These are phyloP conservation scores for Arbacia lixula DNA, from an alignment of 53 echinoderm and acorn worm genomes.

Conservation along the genomic window DNA sequence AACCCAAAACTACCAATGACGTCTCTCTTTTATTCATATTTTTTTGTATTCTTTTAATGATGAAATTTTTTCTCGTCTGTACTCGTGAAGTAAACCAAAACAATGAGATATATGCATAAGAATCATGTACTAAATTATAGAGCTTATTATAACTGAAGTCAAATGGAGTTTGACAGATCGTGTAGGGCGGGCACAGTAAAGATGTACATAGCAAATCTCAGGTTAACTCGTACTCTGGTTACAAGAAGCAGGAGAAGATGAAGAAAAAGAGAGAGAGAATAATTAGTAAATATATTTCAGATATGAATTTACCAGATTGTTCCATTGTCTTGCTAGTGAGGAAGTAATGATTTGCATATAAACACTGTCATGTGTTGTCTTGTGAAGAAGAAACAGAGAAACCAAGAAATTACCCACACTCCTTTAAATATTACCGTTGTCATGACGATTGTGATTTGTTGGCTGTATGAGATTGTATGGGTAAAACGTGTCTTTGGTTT, in stretches of 20 bases:
- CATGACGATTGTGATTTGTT: constrained; percentile 12
- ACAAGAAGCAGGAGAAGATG: constrained; percentile 1
- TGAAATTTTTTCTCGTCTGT: constrained; percentile 20
- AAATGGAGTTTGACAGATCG: constrained; percentile 1
- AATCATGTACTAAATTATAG: constrained; percentile 51
- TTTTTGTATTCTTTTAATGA: no score
- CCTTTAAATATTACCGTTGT: background rate
- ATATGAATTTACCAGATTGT: no score
- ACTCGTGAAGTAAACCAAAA: constrained; percentile 26
- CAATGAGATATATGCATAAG: constrained; percentile 12
- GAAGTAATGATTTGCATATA: no score
- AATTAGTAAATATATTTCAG: no score
- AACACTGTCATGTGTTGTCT: constrained; percentile 17
- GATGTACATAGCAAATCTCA: constrained; percentile 43
- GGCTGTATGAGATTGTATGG: constrained; percentile 31
- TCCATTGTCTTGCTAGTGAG: no score
- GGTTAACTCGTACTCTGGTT: constrained; percentile 16
- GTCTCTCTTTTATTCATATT: no score
- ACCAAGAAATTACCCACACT: background rate
- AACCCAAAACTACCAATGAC: no score
- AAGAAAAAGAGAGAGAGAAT: background rate
- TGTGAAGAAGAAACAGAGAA: no score
- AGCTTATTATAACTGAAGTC: background rate
- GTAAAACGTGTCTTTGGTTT: background rate
- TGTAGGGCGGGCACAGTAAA: constrained; percentile 14